Evolutionary conservation across 2,888 invertebrate species (phyloP), one percentile per base, ranked within the genome.

Genomic region (Mythimna albipuncta): DNA sequence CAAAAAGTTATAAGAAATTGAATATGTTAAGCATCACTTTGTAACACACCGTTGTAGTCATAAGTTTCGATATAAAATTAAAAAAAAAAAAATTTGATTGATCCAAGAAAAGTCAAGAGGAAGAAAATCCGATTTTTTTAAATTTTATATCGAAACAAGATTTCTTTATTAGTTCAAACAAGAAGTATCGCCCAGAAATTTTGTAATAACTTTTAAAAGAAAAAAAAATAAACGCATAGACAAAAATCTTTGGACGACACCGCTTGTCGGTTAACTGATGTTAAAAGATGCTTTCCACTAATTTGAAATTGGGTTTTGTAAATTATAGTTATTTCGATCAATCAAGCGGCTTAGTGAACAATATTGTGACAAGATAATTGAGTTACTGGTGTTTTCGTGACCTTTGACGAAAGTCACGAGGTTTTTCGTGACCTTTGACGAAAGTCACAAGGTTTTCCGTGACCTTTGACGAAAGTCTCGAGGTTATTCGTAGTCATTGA

Each of bases 231-330:
- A 73, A 75, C 62, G 74, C 72, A 1, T 57, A 44, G 38, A 32
- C 69, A 68, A 79, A 79, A 55, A 65, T 58, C 1, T 54, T 77
- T 55, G 38, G 82, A 50, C 72, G 75, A 78, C 70, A 83, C 69
- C 21, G 72, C 64, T 76, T 69, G 66, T 61, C 11, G 64, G 72
- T 41, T 7, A 11, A 0, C 21, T 59, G 66, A 47, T 69, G 59
- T 47, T 66, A 50, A 13, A 44, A 57, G 47, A 75, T 47, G 52
- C 58, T 59, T 26, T 6, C 35, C 19, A 62, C 13, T 41, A 62
- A 52, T 70, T 64, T 38, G 44, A 72, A 82, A 69, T 69, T 70
- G 82, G 82, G 83, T 82, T 81, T 81, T 81, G 82, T 72, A 57
- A 74, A 67, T 69, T 47, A 74, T 68, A 76, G 55, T 57, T 67